Evolutionary conservation across 2,888 invertebrate genomes (phyloP).

Genomic region (Ornithoptera priamus): DNA sequence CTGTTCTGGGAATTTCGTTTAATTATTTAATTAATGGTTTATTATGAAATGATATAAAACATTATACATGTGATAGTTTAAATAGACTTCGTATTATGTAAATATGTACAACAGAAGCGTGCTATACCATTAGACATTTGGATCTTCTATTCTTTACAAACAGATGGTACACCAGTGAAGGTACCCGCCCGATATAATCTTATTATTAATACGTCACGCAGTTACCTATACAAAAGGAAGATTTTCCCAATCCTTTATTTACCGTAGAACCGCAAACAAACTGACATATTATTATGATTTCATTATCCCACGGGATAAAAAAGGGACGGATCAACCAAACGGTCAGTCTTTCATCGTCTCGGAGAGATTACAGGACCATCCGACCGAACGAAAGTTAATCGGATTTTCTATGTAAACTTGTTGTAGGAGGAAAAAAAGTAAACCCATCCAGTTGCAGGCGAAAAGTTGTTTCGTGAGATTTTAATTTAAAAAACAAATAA

Average conservation of each 20-base stretch:
- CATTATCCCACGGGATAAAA: conserved; percentile 49
- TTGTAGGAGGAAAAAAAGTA: conserved; percentile 49
- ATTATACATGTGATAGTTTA: no score
- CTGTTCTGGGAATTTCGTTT: no score
- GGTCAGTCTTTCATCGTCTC: conserved; percentile 48
- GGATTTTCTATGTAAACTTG: conserved; percentile 66
- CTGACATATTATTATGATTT: conserved; percentile 44
- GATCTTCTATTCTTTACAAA: conserved; percentile 21
- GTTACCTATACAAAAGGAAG: conserved; percentile 39
- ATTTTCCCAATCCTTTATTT: conserved; percentile 44
- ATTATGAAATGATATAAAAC: no score
- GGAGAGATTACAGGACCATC: conserved; percentile 52
- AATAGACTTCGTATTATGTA: background rate
- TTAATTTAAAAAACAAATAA: conserved; percentile 36
- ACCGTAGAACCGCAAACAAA: conserved; percentile 50
- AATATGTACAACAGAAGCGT: conserved; percentile 16
- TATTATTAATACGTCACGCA: conserved; percentile 48
- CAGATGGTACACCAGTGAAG: conserved; percentile 24
- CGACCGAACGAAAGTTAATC: conserved; percentile 60
- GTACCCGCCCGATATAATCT: conserved; percentile 42
- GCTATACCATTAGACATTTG: conserved; percentile 12
- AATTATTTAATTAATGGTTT: background rate
- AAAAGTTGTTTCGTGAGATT: conserved; percentile 39
- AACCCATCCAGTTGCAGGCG: conserved; percentile 55
- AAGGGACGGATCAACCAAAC: conserved; percentile 50